Base-by-base conservation (phyloP, 2,797 vertebrate genomes). In the Erithacus rubecula region DNA sequence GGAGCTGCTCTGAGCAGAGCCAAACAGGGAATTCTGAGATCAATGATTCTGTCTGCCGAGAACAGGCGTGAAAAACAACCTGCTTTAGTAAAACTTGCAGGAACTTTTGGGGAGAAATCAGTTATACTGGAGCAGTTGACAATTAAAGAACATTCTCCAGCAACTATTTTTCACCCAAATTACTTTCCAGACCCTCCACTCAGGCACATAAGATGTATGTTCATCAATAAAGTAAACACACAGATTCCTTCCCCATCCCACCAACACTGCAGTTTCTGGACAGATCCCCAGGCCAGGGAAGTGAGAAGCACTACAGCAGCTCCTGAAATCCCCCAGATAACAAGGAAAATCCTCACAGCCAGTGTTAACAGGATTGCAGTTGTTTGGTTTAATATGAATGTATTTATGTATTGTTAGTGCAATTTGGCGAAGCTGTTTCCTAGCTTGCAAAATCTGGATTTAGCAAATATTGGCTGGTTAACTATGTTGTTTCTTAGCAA, bases 401-500 rank as follows among this genome's bases (percentile, higher is more conserved):
- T 86, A 95, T 96, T 93, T 96, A 80, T 85, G 89, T 30, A 83
- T 85, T 91, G 89, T 87, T 89, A 86, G 91, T 11, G n/a, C 89
- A 71, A 92, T 95, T 89, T 90, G 78, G 67, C 23, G 15, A 80
- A 89, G 92, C 94, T 88, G 72, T 83, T 92, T 74, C 75, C 72
- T 91, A 76, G 79, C 94, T 89, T 78, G 87, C 91, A 93, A 83
- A 89, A 93, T 83, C 79, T 72, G 75, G 68, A 74, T 94, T 96
- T 95, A 95, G 90, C 94, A 96, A 96, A 96, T 90, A 95, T 92
- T 95, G 96, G 91, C 89, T 95, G 91, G 89, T 92, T 96, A 96
- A 96, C 95, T 85, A 65, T 78, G 82, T 63, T 94, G 96, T 96
- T 96, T 41, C 96, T 96, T 96, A 96, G 96, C 96, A 96, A 96